Percentiles rank a stretch among this genome's conserved stretches.
phyloP scores from a whole-genome alignment of 2,113 vertebrate species.

The Cinclus mexicanus region DNA sequence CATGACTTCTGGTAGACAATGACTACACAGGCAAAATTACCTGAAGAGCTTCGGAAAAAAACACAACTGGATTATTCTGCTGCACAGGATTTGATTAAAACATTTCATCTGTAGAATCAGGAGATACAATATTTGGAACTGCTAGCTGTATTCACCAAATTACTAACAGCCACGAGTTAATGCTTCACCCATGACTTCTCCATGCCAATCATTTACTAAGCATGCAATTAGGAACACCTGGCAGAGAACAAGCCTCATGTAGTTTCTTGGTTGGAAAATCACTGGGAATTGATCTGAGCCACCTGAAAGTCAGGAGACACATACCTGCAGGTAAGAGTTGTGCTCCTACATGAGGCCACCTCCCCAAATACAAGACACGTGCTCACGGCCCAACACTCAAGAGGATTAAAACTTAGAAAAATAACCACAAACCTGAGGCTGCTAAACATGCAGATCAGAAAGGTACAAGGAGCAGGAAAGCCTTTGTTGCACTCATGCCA shows the following conservation, averaged over 20 bases:
- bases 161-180: background rate
- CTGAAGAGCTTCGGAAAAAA: background rate
- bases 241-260: background rate
- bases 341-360: fast-evolving
- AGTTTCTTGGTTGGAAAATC: background rate
- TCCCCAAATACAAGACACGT: fast-evolving
- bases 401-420: background rate
- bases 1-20: background rate
- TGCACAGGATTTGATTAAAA: background rate
- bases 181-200: background rate
- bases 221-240: background rate
- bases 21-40: background rate
- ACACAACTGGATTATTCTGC: background rate
- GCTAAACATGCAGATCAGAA: background rate
- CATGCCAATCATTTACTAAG: background rate
- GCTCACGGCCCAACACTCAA: background rate
- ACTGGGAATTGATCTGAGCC: background rate
- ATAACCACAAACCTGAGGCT: background rate
- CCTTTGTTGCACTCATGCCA: background rate
- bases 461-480: background rate
- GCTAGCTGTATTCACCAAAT: background rate
- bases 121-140: background rate
- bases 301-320: background rate
- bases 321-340: background rate
- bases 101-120: background rate